phyloP scores from a whole-genome alignment of 1,140 invertebrate genomes.

The Drosophila pallidifrons region DNA sequence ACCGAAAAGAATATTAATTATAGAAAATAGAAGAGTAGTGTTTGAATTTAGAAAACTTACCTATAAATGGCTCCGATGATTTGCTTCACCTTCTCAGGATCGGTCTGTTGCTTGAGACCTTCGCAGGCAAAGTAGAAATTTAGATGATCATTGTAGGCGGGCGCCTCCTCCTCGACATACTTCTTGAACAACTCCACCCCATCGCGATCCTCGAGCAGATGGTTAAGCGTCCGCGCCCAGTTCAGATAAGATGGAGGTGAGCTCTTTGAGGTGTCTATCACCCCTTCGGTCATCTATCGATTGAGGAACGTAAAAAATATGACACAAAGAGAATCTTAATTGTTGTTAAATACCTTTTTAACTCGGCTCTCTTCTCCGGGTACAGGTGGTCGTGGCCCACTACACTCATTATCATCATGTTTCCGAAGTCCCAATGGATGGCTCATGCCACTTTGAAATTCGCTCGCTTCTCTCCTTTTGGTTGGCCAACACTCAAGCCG shows the following conservation, averaged over 20 bases:
- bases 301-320: not conserved
- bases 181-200: constrained; percentile 93
- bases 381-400: constrained; percentile 85
- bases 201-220: constrained; percentile 93
- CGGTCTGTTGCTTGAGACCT: constrained; percentile 92
- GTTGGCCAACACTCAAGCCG: constrained; percentile 19
- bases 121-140: constrained; percentile 97
- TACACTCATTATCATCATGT: constrained; percentile 85
- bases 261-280: constrained; percentile 85
- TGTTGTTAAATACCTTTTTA: constrained; percentile 71
- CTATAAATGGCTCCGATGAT: constrained; percentile 93
- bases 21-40: not conserved
- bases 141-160: constrained; percentile 90
- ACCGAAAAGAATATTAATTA: not conserved
- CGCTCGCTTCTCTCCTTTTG: constrained; percentile 34
- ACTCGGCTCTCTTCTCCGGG: constrained; percentile 85
- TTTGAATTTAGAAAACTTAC: constrained; percentile 75
- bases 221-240: constrained; percentile 93
- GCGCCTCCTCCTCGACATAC: constrained; percentile 93
- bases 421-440: constrained; percentile 80
- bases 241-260: constrained; percentile 92
- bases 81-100: constrained; percentile 90
- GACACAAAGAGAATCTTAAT: not conserved
- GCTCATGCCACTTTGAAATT: constrained; percentile 83
- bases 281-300: constrained; percentile 84